Base-by-base conservation (phyloP, 2,113 vertebrate genomes). In the Phalacrocorax pelagicus region DNA sequence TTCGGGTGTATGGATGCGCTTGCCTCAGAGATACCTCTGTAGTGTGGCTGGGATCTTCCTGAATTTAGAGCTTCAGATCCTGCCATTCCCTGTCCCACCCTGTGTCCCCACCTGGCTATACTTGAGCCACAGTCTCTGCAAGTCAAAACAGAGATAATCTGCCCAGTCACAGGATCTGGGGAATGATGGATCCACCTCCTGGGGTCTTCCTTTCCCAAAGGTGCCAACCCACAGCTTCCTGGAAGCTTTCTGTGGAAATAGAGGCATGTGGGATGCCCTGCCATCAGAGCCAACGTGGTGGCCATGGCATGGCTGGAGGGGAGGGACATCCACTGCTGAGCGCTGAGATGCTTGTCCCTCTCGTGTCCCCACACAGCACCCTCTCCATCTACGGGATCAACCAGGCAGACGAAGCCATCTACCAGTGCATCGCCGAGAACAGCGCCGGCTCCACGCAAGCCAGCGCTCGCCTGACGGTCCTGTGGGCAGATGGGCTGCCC, bases 341-440 rank as follows among this genome's bases (percentile, higher is more conserved):
- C n/a, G 3, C 46, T 55, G 85, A 85, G 71, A 22, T 27, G 11
- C 49, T 63, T 90, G 58, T 94, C 62, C 71, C 34, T 85, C 40
- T 85, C 6, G 1, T 97, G 80, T 91, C 89, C 67, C 93, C 79
- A 17, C 66, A 1, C 86, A 99, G 99, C 98, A 99, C 99, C 3
- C 97, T 99, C 90, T 99, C 98, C 36, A 99, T 99, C 96, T 98
- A 99, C 3, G 98, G 99, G 81, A 98, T 99, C 30, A 99, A 99
- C 91, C 99, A 98, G 81, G 99, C 99, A 0, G 99, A 99, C 6
- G 99, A 99, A 95, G 99, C 99, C 73, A 99, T 99, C 97, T 99
- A 99, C 98, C 99, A 99, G 95, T 99, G 99, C 30, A 99, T 99
- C 15, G 99, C 99, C 0, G 99, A 99, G 98, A 99, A 99, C 98